Conservation (phyloP, 2,888 invertebrate genomes). For the Hypercompe scribonia region DNA sequence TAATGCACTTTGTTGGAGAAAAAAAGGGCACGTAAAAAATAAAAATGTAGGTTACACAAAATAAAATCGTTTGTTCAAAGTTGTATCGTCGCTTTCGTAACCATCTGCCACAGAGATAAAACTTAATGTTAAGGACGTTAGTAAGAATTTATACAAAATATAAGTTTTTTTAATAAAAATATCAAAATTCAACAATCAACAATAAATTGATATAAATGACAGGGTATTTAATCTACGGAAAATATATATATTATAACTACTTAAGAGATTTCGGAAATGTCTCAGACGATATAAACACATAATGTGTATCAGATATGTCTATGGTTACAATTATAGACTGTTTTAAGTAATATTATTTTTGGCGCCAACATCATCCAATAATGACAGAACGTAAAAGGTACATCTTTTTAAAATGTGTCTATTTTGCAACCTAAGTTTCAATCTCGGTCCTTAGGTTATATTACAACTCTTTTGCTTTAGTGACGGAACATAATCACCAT, state of each 20-base stretch:
- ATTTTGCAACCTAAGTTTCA: background rate
- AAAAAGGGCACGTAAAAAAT: no score
- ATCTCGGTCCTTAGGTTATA: background rate
- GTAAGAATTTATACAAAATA: slow-evolving; percentile 5
- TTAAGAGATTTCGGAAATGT: background rate
- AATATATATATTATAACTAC: slow-evolving; percentile 15
- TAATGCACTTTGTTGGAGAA: no score
- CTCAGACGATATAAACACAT: background rate
- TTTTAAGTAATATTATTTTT: background rate
- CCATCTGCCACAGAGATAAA: no score
- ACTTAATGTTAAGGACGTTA: no score
- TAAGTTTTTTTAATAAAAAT: slow-evolving; percentile 27
- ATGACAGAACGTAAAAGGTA: background rate
- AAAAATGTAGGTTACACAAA: no score
- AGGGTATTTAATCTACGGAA: slow-evolving; percentile 41
- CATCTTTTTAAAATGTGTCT: background rate
- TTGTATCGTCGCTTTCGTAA: no score
- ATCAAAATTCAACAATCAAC: slow-evolving; percentile 48
- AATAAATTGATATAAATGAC: slow-evolving; percentile 43
- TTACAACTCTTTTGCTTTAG: background rate
- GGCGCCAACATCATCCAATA: background rate
- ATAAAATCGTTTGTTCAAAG: no score
- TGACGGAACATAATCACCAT: no score
- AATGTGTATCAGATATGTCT: slow-evolving; percentile 10
- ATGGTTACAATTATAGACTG: background rate